A percentile compares a stretch with the other conserved stretches of the same genome.
Conservation (phyloP, 2,888 invertebrate species). For the Scaptomyza parva region DNA sequence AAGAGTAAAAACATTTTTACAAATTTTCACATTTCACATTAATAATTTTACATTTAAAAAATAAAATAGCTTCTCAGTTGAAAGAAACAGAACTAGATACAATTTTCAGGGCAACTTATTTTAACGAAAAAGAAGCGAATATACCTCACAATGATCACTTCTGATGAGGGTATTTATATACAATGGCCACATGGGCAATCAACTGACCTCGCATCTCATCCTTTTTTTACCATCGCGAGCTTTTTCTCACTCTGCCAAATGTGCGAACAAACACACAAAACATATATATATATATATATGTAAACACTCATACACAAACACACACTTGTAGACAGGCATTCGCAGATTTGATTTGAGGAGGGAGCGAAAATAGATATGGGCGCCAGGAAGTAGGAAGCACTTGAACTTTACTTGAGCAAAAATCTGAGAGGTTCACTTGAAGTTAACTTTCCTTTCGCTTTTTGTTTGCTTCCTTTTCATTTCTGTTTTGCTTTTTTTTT, state of each 20-base stretch:
- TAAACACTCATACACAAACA: conserved; percentile 10
- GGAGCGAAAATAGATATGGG: conserved; percentile 23
- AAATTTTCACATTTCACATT: too few relatives aligned
- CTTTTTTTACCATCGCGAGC: conserved; percentile 22
- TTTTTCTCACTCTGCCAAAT: conserved; percentile 24
- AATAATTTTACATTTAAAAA: too few relatives aligned
- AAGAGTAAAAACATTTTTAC: too few relatives aligned
- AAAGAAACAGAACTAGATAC: too few relatives aligned
- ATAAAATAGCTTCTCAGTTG: too few relatives aligned
- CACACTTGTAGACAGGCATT: conserved; percentile 5
- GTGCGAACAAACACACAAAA: conserved; percentile 15
- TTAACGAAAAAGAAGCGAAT: too few relatives aligned
- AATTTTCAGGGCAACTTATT: too few relatives aligned
- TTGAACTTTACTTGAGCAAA: conserved; percentile 28
- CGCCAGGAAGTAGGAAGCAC: conserved; percentile 49
- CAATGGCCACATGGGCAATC: conserved; percentile 42
- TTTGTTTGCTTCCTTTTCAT: conserved; percentile 2
- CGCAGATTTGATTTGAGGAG: conserved; percentile 31
- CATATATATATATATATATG: too few relatives aligned
- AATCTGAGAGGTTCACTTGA: conserved; percentile 43
- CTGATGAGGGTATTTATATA: conserved; percentile 8
- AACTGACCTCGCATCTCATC: conserved; percentile 53
- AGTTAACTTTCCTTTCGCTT: conserved; percentile 11
- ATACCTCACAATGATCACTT: conserved; percentile 10
- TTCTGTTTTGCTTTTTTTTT: neutral